A percentile compares a stretch with the other conserved stretches of the same genome.
Evolutionary conservation across 2,113 vertebrate genomes (phyloP).

Genomic region (Acrocephalus arundinaceus): DNA sequence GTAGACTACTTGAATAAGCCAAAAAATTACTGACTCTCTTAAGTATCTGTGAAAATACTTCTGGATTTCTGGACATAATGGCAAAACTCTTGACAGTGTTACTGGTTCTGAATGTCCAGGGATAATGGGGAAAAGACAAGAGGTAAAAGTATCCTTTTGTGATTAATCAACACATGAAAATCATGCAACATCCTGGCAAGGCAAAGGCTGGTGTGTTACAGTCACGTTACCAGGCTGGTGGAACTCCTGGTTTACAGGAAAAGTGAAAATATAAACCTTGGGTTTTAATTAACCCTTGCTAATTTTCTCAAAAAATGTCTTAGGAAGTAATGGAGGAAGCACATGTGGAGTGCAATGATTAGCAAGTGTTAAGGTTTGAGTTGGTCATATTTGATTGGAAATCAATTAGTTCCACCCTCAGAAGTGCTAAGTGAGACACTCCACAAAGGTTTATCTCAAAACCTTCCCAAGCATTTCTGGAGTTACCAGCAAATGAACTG

Average conservation of each 20-base stretch:
- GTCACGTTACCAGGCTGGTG: neutral
- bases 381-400: neutral
- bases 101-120: neutral
- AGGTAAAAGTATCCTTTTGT: neutral
- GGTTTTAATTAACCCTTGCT: neutral
- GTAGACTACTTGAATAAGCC: neutral
- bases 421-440: neutral
- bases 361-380: neutral
- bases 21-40: neutral
- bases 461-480: neutral
- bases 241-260: neutral
- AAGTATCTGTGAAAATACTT: neutral
- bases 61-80: neutral
- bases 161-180: neutral
- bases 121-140: neutral
- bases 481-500: neutral
- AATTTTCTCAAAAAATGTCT: neutral
- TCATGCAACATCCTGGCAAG: neutral
- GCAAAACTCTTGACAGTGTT: neutral
- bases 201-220: neutral
- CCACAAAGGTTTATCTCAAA: neutral
- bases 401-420: neutral
- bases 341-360: neutral
- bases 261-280: neutral
- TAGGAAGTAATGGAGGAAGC: neutral